Conservation (phyloP, 1,140 invertebrate species). For the Drosophila trapezifrons region DNA sequence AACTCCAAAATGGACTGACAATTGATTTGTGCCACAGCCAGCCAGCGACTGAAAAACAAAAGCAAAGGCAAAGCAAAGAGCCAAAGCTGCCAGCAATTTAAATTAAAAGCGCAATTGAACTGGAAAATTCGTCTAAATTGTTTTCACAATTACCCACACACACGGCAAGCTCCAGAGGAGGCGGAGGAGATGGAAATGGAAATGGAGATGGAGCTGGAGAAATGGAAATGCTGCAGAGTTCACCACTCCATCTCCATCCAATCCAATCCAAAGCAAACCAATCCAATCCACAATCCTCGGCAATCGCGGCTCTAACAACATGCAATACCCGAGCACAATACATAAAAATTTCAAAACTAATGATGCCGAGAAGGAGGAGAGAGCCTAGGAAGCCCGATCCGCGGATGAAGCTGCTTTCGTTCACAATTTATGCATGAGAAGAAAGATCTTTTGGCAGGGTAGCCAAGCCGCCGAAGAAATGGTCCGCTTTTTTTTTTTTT, state of each 20-base stretch:
- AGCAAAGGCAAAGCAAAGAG: conserved; percentile 4
- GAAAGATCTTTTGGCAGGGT: conserved; percentile 57
- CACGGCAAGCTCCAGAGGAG: conserved; percentile 27
- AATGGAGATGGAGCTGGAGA: neutral
- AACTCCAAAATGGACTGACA: conserved; percentile 60
- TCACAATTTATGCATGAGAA: conserved; percentile 79
- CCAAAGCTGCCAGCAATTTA: conserved; percentile 66
- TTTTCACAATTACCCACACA: conserved; percentile 74
- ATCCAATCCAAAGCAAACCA: conserved; percentile 36
- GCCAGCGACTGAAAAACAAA: conserved; percentile 14
- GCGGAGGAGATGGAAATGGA: conserved; percentile 12
- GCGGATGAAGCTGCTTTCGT: conserved; percentile 49
- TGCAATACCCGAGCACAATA: conserved; percentile 54
- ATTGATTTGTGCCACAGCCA: conserved; percentile 62
- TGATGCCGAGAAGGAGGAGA: conserved; percentile 44
- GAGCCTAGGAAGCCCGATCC: conserved; percentile 25
- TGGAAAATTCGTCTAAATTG: conserved; percentile 81
- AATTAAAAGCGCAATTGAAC: conserved; percentile 83
- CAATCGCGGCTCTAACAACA: conserved; percentile 55
- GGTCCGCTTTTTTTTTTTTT: conserved; percentile 36
- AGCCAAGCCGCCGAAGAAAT: conserved; percentile 70
- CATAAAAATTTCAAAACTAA: conserved; percentile 74
- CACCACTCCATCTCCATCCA: conserved; percentile 13
- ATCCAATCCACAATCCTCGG: conserved; percentile 49
- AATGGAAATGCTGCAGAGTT: conserved; percentile 28